Evolutionary conservation across 2,888 invertebrate genomes (phyloP).

Genomic region (Mesorhabditis sp.): DNA sequence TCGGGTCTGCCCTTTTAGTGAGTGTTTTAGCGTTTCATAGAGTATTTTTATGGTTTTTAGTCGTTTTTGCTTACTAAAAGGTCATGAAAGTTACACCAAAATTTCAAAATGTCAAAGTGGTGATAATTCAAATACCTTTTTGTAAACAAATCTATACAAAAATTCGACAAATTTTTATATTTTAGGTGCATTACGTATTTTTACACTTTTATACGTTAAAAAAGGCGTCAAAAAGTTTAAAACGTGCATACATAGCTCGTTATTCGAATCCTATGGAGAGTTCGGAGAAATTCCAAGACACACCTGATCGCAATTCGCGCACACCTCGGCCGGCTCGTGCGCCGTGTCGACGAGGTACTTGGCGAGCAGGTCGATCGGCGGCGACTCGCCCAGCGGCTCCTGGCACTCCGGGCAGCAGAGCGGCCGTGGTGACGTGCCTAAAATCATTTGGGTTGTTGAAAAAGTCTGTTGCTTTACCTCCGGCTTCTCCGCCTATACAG

Average conservation of each 20-base stretch:
- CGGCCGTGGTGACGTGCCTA: not conserved
- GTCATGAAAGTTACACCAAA: no score
- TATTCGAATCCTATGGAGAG: no score
- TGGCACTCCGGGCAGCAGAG: constrained; percentile 21
- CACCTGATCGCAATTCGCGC: constrained; percentile 74
- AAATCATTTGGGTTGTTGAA: not conserved
- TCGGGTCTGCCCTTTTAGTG: not conserved
- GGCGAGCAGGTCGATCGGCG: constrained; percentile 66
- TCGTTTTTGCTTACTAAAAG: no score
- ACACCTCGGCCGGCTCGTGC: constrained; percentile 72
- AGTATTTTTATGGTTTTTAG: no score
- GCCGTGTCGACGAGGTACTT: constrained; percentile 72
- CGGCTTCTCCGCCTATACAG: constrained; percentile 20
- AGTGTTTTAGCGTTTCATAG: no score
- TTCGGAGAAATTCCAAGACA: constrained; percentile 42
- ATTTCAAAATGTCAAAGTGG: no score
- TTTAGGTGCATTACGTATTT: no score
- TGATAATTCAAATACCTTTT: not conserved
- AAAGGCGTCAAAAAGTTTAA: not conserved
- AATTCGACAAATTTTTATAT: not conserved
- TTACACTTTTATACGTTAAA: no score
- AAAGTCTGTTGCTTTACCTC: no score
- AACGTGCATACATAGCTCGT: not conserved
- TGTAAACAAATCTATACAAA: constrained; percentile 1
- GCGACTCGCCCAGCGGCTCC: constrained; percentile 11